Base-by-base conservation (phyloP, 2,888 invertebrate species). In the Diarsia rubi region DNA sequence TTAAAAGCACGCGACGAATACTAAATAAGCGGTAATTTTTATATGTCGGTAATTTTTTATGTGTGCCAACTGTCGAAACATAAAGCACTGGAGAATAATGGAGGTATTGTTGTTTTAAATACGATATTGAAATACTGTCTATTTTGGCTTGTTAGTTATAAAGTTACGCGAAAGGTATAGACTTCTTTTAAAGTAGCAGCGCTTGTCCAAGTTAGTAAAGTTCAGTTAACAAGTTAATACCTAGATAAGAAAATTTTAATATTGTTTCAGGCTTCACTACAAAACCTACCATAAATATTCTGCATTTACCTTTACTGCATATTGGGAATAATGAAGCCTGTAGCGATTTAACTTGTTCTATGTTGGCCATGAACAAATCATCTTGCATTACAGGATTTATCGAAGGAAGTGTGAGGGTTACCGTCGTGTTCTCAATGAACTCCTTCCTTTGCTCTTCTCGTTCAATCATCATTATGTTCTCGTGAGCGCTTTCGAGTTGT, bases 251-350 rank as follows among this genome's bases (percentile, higher is more conserved):
- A 45, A n/a, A 24, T 21, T 31, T 54, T 16, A n/a, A 47, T 24
- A 52, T 42, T 3, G 16, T 42, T 11, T 75, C 4, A 27, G 19
- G 44, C 3, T 59, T n/a, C 19, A 12, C 24, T 52, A 47, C 49
- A 14, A 65, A 57, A 71, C 67, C 45, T 78, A 67, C 21, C 45
- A 57, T 66, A 74, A 79, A 67, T 74, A n/a, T 49, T 73, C 31
- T 59, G 64, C 52, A 78, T 86, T 93, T 95, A 96, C 97, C 96
- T 97, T 94, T 97, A 84, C 93, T 94, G 87, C 94, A 96, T 88
- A 97, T 96, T 66, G 98, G 98, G 92, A 98, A 98, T 75, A 98
- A 93, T 69, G 97, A 96, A 66, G 97, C 97, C 92, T 98, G 98
- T 77, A 98, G 95, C 75, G 97, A 96, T 92, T 97, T 97, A 57